Conservation (phyloP, 1,140 invertebrate species). For the Heliothis subflexa region DNA sequence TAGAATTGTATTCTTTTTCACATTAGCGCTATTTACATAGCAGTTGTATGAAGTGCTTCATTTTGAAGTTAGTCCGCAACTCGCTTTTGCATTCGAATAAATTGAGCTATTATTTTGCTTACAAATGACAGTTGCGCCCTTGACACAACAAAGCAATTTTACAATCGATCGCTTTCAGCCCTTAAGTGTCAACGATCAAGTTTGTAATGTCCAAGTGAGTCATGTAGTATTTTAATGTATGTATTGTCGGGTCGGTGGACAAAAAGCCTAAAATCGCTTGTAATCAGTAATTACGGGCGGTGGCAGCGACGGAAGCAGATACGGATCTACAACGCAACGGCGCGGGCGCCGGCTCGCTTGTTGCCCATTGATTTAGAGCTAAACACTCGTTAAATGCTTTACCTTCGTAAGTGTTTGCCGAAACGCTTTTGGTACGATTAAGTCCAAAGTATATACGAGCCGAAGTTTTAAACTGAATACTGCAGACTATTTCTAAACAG, state of each 20-base stretch:
- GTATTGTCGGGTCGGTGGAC: constrained; percentile 55
- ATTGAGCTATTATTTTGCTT: not conserved
- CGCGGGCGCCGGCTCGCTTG: constrained; percentile 52
- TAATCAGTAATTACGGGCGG: constrained; percentile 75
- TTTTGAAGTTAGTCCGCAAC: not conserved
- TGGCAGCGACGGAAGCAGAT: constrained; percentile 71
- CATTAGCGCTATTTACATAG: not conserved
- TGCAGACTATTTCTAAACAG: no score
- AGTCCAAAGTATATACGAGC: not conserved
- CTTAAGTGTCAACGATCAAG: constrained; percentile 4
- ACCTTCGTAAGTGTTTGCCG: constrained; percentile 15
- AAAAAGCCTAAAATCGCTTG: constrained; percentile 71
- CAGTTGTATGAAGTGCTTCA: not conserved
- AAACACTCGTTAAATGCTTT: constrained; percentile 69
- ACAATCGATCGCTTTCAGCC: not conserved
- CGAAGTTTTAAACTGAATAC: no score
- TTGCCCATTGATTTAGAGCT: constrained; percentile 71
- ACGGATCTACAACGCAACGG: constrained; percentile 67
- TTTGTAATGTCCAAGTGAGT: constrained; percentile 20
- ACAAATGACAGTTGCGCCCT: constrained; percentile 1
- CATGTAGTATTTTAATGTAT: constrained; percentile 20
- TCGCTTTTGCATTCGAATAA: not conserved
- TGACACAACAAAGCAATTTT: constrained; percentile 8
- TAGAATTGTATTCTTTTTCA: constrained; percentile 3
- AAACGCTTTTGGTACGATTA: constrained; percentile 3